Conservation (phyloP, 2,113 vertebrate genomes). For the Pituophis catenifer region DNA sequence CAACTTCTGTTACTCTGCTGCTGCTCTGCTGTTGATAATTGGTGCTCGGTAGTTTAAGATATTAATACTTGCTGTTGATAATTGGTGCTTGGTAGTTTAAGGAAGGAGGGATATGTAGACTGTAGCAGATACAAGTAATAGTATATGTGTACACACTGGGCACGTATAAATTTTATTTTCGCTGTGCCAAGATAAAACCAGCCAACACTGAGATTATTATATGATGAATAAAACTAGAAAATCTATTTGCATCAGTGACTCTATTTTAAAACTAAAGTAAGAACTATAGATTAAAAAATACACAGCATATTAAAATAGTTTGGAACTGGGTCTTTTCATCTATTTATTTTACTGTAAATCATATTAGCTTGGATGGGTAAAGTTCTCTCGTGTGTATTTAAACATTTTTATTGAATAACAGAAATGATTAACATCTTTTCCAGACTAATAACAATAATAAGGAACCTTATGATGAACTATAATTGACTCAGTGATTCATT, state of each 20-base stretch:
- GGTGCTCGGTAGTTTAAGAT: background rate
- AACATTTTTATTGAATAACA: slow-evolving; percentile 70
- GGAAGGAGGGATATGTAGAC: background rate
- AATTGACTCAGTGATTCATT: slow-evolving; percentile 79
- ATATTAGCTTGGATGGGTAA: slow-evolving; percentile 64
- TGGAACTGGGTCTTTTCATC: slow-evolving; percentile 3
- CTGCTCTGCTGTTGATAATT: background rate
- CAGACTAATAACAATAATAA: slow-evolving; percentile 81
- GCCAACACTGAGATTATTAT: background rate
- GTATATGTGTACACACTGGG: background rate
- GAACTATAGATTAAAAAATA: background rate
- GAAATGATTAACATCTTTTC: slow-evolving; percentile 76
- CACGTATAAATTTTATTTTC: background rate
- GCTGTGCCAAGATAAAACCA: background rate
- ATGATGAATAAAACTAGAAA: slow-evolving; percentile 1
- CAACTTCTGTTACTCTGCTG: background rate
- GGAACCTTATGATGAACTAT: slow-evolving; percentile 74
- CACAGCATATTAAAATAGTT: slow-evolving; percentile 20
- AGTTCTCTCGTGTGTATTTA: slow-evolving; percentile 69
- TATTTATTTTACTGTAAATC: slow-evolving; percentile 50
- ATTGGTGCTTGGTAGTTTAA: background rate
- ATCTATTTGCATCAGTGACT: background rate
- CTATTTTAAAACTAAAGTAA: background rate
- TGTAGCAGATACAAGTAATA: background rate
- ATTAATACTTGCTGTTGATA: background rate